Percentiles rank a stretch among this genome's conserved stretches.
Evolutionary conservation across 2,797 vertebrate species (phyloP).

Genomic region (Myotis myotis): DNA sequence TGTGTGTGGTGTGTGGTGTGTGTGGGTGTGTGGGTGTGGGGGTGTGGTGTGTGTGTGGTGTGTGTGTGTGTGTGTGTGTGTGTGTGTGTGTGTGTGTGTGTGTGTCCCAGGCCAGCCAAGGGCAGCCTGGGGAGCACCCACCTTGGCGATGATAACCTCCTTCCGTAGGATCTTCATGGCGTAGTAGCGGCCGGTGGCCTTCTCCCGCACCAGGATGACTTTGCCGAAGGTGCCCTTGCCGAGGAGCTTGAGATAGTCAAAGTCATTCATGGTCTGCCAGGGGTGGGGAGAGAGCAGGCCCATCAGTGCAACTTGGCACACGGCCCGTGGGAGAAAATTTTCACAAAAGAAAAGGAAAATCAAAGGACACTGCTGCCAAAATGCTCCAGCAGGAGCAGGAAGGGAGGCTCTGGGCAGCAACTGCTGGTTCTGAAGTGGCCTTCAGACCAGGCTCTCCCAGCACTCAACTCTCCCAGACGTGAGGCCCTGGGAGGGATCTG

Average conservation of each 20-base stretch:
- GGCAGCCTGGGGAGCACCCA: slow-evolving; percentile 47
- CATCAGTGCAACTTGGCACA: background rate
- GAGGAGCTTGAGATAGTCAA: slow-evolving; percentile 96
- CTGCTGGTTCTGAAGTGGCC: background rate
- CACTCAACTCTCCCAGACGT: background rate
- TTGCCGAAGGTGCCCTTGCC: slow-evolving; percentile 98
- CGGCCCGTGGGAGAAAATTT: background rate
- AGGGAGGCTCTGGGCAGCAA: background rate
- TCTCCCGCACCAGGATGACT: slow-evolving; percentile 96
- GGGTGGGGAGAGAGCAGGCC: rapidly evolving
- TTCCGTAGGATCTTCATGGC: slow-evolving; percentile 98
- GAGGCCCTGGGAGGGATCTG: background rate
- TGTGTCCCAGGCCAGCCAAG: too few species aligned
- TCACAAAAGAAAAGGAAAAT: slow-evolving; percentile 47
- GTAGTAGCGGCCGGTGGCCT: slow-evolving; percentile 94
- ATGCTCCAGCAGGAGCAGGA: background rate
- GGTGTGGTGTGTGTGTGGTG: too few species aligned
- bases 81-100: too few species aligned
- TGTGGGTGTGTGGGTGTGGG: too few species aligned
- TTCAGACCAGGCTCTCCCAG: background rate
- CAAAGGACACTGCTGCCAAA: slow-evolving; percentile 14
- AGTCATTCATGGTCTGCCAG: slow-evolving; percentile 95
- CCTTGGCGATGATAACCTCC: slow-evolving; percentile 97
- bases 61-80: too few species aligned
- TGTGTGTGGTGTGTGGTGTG: too few species aligned